Base-by-base conservation (phyloP, 1,140 invertebrate species). In the Globodera rostochiensis region DNA sequence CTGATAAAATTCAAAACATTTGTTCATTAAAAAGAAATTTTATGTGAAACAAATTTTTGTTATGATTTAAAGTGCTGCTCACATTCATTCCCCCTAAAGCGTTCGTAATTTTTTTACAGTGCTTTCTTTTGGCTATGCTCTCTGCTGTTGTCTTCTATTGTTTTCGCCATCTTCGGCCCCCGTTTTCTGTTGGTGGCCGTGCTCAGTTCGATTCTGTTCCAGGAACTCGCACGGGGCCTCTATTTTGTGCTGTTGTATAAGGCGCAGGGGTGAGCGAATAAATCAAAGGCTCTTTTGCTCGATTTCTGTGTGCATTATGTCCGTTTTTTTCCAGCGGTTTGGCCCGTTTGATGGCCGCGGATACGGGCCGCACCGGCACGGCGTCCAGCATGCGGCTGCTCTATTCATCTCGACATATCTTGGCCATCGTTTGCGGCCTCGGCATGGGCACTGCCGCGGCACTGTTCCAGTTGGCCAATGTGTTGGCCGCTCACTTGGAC, bases 391-490 rank as follows among this genome's bases (percentile, higher is more conserved):
- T 85, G 47, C 74, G 82, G 19, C 50, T 86, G 19, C 60, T 85
- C n/a, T 84, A 75, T 73, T 87, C 84, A 6, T 86, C 85, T 15
- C 84, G 84, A 15, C 84, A 85, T 70, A 77, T 85, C 19, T 76
- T 85, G n/a, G 84, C 84, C n/a, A 78, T 87, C 9, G 85, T 86
- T 46, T 86, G 85, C 67, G 85, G 85, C 47, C 74, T 86, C 13
- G 85, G 85, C 50, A 87, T 86, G 73, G 85, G 85, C 15, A 80
- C 83, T 6, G 85, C 83, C n/a, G 84, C 86, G 6, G 85, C 85
- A 46, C 50, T 87, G 45, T 86, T 86, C 49, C 49, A 85, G 19
- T 67, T 86, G 53, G 60, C 83, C n/a, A 86, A 86, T 67, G 76
- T 87, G 47, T 6, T 86, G 15, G 85, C 85, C 13, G 85, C 85